Conservation (phyloP, 2,113 vertebrate genomes). For the Herpailurus yagouaroundi region DNA sequence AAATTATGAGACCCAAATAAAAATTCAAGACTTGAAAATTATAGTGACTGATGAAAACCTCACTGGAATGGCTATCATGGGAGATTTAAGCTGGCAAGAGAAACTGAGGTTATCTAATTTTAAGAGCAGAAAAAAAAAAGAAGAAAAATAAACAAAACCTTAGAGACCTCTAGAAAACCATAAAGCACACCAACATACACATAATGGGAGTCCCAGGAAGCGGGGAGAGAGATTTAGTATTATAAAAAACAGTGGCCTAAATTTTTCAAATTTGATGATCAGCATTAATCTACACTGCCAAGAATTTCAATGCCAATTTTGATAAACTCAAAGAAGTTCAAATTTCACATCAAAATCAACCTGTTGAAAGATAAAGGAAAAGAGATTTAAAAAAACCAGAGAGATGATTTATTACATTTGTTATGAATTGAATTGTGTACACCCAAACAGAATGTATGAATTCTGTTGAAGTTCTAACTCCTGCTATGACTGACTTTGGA, state of each 20-base stretch:
- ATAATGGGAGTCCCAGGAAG: neutral
- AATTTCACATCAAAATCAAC: neutral
- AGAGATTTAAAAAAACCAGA: neutral
- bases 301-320: neutral
- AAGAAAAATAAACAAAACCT: neutral
- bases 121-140: neutral
- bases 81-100: neutral
- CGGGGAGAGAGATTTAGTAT: neutral
- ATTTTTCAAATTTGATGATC: neutral
- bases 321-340: neutral
- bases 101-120: neutral
- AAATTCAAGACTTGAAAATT: neutral
- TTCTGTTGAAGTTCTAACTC: neutral
- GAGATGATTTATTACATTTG: neutral
- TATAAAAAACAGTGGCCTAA: neutral
- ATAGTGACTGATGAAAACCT: neutral
- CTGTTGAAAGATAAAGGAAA: neutral
- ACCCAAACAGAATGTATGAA: neutral
- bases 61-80: too few relatives aligned
- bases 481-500: neutral
- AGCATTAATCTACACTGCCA: neutral
- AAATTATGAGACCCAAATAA: neutral
- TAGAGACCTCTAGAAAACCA: neutral
- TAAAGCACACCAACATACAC: neutral
- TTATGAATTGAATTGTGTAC: neutral